These are phyloP conservation scores for Isoperla grammatica DNA, from an alignment of 2,888 invertebrate species.

Conservation along the genomic window DNA sequence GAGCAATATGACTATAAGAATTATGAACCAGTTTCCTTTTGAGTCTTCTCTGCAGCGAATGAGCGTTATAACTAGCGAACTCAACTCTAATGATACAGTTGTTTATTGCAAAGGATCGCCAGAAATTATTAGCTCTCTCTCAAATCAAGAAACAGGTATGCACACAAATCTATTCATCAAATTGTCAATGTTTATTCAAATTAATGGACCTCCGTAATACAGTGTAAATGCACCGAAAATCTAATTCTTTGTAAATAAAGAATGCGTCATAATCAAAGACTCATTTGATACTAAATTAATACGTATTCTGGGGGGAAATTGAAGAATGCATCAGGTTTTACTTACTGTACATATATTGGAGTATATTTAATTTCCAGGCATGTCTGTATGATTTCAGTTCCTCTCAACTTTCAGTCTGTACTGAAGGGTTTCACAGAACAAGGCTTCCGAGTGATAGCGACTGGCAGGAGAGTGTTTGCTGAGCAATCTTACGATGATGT, in stretches of 20 bases:
- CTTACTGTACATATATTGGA: too few relatives aligned
- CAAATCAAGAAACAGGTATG: constrained; percentile 42
- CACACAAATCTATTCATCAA: too few relatives aligned
- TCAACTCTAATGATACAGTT: constrained; percentile 40
- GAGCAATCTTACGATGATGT: constrained; percentile 29
- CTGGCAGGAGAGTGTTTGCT: constrained; percentile 40
- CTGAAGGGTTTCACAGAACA: constrained; percentile 40
- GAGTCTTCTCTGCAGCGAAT: constrained; percentile 51
- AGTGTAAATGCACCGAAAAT: too few relatives aligned
- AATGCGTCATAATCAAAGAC: too few relatives aligned
- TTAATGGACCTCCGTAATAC: too few relatives aligned
- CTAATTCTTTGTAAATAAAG: too few relatives aligned
- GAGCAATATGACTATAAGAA: neutral
- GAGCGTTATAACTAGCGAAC: constrained; percentile 47
- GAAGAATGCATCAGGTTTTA: too few relatives aligned
- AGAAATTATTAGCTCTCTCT: constrained; percentile 49
- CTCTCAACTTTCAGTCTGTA: constrained; percentile 40
- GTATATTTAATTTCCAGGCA: too few relatives aligned
- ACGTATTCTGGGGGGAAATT: too few relatives aligned
- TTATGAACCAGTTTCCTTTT: constrained; percentile 49
- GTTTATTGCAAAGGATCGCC: constrained; percentile 53
- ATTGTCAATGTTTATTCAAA: too few relatives aligned
- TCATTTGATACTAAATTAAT: too few relatives aligned
- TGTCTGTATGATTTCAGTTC: constrained; percentile 41
- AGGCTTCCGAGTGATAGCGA: constrained; percentile 46